These are phyloP conservation scores for Scopus umbretta DNA, from an alignment of 2,113 vertebrate species.

Conservation along the genomic window DNA sequence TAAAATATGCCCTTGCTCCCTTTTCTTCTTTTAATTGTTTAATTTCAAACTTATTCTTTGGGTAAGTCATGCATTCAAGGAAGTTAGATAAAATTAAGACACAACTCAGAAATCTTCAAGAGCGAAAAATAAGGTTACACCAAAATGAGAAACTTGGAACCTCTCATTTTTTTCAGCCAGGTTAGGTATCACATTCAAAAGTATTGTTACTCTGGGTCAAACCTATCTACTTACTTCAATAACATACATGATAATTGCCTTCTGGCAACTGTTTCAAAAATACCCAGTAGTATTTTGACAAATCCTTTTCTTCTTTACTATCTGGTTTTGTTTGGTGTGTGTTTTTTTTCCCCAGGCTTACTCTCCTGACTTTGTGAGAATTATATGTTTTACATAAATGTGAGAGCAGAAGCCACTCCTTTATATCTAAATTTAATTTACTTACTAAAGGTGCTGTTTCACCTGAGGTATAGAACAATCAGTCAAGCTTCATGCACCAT, in stretches of 20 bases:
- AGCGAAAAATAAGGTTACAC: accelerated
- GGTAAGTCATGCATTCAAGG: background rate
- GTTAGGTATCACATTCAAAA: background rate
- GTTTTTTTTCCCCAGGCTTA: accelerated
- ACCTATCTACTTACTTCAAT: background rate
- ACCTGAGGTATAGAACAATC: background rate
- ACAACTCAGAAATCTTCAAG: background rate
- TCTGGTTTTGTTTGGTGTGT: background rate
- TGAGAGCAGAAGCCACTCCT: background rate
- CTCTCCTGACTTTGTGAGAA: background rate
- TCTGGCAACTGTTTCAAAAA: background rate
- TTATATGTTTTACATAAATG: background rate
- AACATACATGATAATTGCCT: background rate
- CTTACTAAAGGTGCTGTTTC: background rate
- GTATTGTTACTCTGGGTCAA: background rate
- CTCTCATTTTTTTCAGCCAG: background rate
- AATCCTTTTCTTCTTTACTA: background rate
- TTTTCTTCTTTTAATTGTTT: background rate
- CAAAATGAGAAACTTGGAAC: background rate
- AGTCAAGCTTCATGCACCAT: background rate
- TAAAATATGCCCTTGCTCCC: background rate
- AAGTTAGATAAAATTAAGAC: background rate
- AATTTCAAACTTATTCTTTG: background rate
- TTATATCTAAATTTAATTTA: background rate
- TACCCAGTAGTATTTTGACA: background rate